phyloP scores from a whole-genome alignment of 2,797 vertebrate genomes.

The Spinibarbus caldwelli region DNA sequence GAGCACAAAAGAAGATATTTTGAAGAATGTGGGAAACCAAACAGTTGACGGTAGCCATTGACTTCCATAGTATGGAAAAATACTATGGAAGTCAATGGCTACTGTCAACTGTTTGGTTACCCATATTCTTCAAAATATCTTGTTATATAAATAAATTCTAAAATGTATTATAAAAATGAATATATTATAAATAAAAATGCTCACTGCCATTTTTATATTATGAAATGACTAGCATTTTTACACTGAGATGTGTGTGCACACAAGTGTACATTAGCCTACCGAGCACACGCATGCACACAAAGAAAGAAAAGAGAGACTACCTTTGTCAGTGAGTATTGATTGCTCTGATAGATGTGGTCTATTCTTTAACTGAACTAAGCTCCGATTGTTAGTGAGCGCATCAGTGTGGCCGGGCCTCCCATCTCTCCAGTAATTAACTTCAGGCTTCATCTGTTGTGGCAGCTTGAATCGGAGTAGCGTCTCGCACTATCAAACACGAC shows the following conservation, averaged over 20 bases:
- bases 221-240: conserved; percentile 2
- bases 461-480: conserved; percentile 3
- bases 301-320: conserved; percentile 44
- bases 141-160: background rate
- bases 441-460: conserved; percentile 51
- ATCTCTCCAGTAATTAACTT: conserved; percentile 41
- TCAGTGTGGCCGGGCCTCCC: conserved; percentile 24
- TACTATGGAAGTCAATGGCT: background rate
- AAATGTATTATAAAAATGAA: background rate
- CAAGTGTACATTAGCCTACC: background rate
- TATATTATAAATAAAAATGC: background rate
- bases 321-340: conserved; percentile 61
- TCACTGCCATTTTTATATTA: background rate
- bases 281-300: conserved; percentile 8
- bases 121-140: background rate
- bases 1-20: background rate
- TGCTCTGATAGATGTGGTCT: conserved; percentile 61
- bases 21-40: background rate
- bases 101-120: background rate
- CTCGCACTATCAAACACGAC: conserved; percentile 18
- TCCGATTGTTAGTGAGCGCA: conserved; percentile 43
- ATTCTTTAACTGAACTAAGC: conserved; percentile 57
- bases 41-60: background rate
- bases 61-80: background rate
- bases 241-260: background rate